Base-by-base conservation (phyloP, 2,113 vertebrate species). In the Gallinago jamesoni region DNA sequence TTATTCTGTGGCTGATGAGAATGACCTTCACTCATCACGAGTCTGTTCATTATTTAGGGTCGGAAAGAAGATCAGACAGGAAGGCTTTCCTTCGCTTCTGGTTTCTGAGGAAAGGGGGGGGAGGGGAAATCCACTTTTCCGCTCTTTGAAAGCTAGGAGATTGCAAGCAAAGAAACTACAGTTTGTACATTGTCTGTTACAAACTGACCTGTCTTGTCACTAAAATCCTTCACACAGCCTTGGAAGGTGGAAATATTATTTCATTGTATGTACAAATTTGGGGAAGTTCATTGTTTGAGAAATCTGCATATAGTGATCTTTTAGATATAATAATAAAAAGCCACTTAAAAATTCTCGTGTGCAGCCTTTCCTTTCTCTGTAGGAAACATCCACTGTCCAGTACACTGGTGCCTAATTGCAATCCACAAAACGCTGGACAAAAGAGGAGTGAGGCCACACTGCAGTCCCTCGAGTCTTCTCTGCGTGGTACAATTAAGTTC, bases 401-500 rank as follows among this genome's bases (percentile, higher is more conserved):
- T 41, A 79, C 16, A 45, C 37, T 66, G 70, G 66, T 77, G 67
- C 41, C 10, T 96, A 89, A 94, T 87, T 94, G 85, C 73, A 89
- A 78, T 56, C 85, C 76, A 50, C 47, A 78, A 64, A 81, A 77
- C 1, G 5, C 62, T 62, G 74, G 24, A 81, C 39, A 89, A 91
- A 62, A 87, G 28, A 79, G 50, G 53, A 73, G 28, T 87, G 69
- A 92, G 53, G 53, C 73, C 80, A 92, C 41, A 13, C 2, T 81
- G 45, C 62, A 76, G 55, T 94, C 91, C 63, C 92, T 80, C n/a
- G 84, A 76, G 91, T 13, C 77, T 89, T 82, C 50, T 85, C n/a
- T 62, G 37, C 27, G 25, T 28, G 66, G 53, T 39, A 87, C 87
- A 94, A 90, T 84, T 93, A 94, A 89, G 59, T 94, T 89, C 53